These are phyloP conservation scores for Steromphala cineraria DNA, from an alignment of 2,888 invertebrate species.

Conservation along the genomic window DNA sequence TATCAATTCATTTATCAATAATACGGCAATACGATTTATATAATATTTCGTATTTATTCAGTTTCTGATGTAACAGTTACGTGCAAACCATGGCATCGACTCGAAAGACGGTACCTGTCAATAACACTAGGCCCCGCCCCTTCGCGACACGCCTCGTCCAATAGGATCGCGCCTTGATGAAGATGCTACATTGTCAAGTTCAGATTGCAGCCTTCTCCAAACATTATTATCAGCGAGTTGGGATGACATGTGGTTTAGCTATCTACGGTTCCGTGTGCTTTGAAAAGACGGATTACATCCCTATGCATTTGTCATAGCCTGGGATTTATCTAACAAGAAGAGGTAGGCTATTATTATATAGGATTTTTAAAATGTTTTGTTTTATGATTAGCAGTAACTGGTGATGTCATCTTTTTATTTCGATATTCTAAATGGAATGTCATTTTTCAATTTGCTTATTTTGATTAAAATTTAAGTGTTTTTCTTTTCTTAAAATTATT, in stretches of 20 bases:
- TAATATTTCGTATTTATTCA: too few species aligned
- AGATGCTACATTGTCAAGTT: slow-evolving; percentile 6
- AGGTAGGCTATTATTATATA: background rate
- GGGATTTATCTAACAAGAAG: background rate
- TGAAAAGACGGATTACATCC: slow-evolving; percentile 7
- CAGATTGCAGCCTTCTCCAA: background rate
- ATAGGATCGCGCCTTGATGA: background rate
- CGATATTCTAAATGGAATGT: too few species aligned
- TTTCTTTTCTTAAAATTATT: too few species aligned
- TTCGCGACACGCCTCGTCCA: background rate
- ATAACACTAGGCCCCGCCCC: background rate
- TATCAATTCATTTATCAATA: too few species aligned
- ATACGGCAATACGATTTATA: too few species aligned
- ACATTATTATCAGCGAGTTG: slow-evolving; percentile 15
- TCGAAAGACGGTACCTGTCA: background rate
- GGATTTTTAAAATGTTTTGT: too few species aligned
- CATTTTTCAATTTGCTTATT: too few species aligned
- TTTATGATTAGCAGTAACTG: background rate
- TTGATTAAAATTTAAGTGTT: too few species aligned
- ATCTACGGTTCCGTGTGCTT: slow-evolving; percentile 1
- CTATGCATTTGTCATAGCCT: slow-evolving; percentile 2
- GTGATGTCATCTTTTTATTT: background rate
- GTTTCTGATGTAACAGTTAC: too few species aligned
- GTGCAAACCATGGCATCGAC: too few species aligned
- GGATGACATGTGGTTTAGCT: slow-evolving; percentile 11